phyloP scores from a whole-genome alignment of 2,113 vertebrate species.

The Heterocephalus glaber region DNA sequence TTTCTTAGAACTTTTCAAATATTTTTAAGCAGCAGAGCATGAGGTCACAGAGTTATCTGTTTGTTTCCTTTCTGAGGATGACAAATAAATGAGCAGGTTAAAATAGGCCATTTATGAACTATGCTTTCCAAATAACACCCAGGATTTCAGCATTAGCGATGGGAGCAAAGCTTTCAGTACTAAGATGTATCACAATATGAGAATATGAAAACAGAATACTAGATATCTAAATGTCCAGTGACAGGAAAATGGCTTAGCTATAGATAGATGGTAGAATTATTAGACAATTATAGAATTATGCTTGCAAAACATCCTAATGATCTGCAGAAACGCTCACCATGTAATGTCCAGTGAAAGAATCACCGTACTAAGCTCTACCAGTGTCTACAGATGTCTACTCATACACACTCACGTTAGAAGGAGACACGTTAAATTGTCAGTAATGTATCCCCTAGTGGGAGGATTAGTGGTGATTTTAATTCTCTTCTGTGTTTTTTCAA shows the following conservation, averaged over 20 bases:
- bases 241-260: not conserved
- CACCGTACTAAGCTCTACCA: not conserved
- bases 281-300: not conserved
- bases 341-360: not conserved
- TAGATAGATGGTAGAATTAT: not conserved
- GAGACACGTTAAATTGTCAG: not conserved
- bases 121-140: not conserved
- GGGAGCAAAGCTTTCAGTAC: not conserved
- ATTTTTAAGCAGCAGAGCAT: conserved; percentile 41
- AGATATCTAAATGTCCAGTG: not conserved
- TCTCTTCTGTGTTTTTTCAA: not conserved
- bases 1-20: conserved; percentile 58
- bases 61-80: conserved; percentile 34
- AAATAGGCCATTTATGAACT: not conserved
- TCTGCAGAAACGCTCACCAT: not conserved
- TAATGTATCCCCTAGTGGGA: not conserved
- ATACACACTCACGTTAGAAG: not conserved
- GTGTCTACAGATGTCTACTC: not conserved
- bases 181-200: not conserved
- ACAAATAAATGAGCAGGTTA: not conserved
- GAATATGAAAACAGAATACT: not conserved
- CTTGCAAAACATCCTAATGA: conserved; percentile 1
- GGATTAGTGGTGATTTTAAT: not conserved
- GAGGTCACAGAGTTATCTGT: not conserved
- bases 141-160: not conserved